phyloP scores from a whole-genome alignment of 2,113 vertebrate genomes.

The Elephas maximus region DNA sequence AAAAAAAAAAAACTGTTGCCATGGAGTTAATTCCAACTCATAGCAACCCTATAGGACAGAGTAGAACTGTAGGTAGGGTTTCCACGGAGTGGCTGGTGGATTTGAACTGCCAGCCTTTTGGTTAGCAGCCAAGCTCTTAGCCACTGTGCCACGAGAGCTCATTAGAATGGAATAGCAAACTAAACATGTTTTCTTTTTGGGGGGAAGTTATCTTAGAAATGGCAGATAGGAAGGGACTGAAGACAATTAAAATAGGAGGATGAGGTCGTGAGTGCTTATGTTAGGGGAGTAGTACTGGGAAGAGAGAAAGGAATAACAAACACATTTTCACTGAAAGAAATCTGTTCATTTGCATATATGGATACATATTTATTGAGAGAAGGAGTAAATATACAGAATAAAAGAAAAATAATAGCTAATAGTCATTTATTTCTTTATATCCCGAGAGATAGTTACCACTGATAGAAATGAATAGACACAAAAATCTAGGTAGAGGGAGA shows the following conservation, averaged over 20 bases:
- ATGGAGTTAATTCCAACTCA: too few species aligned
- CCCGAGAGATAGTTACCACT: neutral
- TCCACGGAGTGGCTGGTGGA: too few species aligned
- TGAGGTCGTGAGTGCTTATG: neutral
- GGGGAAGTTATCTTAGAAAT: neutral
- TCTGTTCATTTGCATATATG: neutral
- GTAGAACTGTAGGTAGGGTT: too few species aligned
- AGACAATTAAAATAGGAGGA: neutral
- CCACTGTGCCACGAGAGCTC: too few species aligned
- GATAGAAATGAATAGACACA: neutral
- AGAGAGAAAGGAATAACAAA: neutral
- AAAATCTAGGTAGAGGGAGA: neutral
- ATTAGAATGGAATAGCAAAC: neutral
- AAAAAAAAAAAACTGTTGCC: neutral
- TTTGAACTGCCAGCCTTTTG: too few species aligned
- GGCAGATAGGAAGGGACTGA: neutral
- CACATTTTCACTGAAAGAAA: neutral
- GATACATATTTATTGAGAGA: neutral
- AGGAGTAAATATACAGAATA: neutral
- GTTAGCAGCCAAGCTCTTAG: too few species aligned
- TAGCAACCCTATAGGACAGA: too few species aligned
- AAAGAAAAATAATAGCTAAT: conserved; percentile 23
- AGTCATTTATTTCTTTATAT: neutral
- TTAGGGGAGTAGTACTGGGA: neutral
- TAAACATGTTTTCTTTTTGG: neutral